A percentile compares a stretch with the other conserved stretches of the same genome.
Evolutionary conservation across 2,113 vertebrate genomes (phyloP).

Genomic region (Sinocyclocheilus maitianheensis): DNA sequence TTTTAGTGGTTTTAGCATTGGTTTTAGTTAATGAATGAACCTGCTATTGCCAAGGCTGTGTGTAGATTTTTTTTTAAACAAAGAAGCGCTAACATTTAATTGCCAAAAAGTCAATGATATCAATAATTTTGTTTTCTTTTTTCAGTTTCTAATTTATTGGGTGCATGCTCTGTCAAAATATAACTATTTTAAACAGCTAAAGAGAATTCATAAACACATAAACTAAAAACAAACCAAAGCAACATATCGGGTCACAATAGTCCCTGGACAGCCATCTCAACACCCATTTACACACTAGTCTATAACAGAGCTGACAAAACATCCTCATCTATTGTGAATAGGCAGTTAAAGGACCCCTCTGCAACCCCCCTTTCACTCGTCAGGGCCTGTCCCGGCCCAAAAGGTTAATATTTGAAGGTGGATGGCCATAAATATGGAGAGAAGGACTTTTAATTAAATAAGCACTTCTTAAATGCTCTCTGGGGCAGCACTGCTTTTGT

Average conservation of each 20-base stretch:
- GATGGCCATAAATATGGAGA: constrained; percentile 96
- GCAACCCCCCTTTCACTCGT: constrained; percentile 71
- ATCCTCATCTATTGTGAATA: constrained; percentile 23
- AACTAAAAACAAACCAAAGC: neutral
- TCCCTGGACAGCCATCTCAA: neutral
- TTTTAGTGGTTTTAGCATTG: neutral
- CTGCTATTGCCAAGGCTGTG: neutral
- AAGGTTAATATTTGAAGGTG: constrained; percentile 96
- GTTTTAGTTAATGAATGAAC: neutral
- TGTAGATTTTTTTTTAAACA: neutral
- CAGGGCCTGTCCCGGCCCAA: constrained; percentile 75
- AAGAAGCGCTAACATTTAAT: neutral
- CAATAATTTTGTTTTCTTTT: neutral
- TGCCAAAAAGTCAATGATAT: neutral
- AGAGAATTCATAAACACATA: neutral
- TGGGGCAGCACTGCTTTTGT: constrained; percentile 92
- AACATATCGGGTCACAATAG: neutral
- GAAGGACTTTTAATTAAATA: constrained; percentile 99
- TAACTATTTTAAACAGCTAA: neutral
- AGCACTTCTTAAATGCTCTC: constrained; percentile 97
- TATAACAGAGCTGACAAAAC: constrained; percentile 22
- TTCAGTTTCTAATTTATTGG: neutral
- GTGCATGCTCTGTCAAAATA: neutral
- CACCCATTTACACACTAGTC: neutral
- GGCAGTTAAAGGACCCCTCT: constrained; percentile 43